Evolutionary conservation across 2,888 invertebrate species (phyloP).

Genomic region (Parthenolecanium corni): DNA sequence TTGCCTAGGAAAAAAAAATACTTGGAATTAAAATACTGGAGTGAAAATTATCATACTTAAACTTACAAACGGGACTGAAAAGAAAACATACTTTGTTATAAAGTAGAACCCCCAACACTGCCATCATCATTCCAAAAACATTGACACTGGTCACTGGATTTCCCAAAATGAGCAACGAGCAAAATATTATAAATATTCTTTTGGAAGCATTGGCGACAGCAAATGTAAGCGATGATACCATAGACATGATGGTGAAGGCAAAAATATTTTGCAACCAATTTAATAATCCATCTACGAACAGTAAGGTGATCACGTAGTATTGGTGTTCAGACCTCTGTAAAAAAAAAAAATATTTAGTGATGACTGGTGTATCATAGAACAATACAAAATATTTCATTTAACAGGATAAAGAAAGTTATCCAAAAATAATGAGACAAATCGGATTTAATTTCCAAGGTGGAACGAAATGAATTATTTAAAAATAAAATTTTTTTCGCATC

Average conservation of each 20-base stretch:
- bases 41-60: neutral
- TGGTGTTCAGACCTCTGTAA: conserved; percentile 44
- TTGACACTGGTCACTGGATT: conserved; percentile 85
- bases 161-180: conserved; percentile 71
- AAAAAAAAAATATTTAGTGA: conserved; percentile 13
- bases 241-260: conserved; percentile 82
- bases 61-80: neutral
- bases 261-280: conserved; percentile 92
- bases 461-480: no score
- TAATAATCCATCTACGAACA: conserved; percentile 68
- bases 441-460: no score
- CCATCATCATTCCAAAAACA: conserved; percentile 78
- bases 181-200: conserved; percentile 78
- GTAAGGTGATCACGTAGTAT: conserved; percentile 48
- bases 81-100: conserved; percentile 63
- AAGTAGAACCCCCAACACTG: conserved; percentile 75
- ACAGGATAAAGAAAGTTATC: no score
- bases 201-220: conserved; percentile 93
- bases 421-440: neutral
- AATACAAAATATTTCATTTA: no score
- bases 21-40: conserved; percentile 35
- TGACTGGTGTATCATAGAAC: no score
- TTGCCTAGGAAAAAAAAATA: conserved; percentile 44
- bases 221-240: conserved; percentile 87
- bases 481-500: no score